Evolutionary conservation across 2,888 invertebrate genomes (phyloP), one percentile per base, ranked within the genome.

Genomic region (Erebia epiphron): DNA sequence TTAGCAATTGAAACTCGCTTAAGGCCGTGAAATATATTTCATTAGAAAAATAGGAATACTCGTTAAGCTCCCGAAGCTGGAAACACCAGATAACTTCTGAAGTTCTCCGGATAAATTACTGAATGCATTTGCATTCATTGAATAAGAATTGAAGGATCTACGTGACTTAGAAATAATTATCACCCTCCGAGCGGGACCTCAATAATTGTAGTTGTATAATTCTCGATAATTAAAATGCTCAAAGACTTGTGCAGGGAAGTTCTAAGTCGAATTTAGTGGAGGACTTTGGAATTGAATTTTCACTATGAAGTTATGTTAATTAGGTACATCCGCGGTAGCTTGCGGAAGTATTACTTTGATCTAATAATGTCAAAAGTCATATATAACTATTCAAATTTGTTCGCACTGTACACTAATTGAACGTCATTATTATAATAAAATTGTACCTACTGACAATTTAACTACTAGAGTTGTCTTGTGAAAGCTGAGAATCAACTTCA

Each of bases 161-260:
- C 69, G 75, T 73, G 75, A 73, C 73, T 71, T 69, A 71, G 70
- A 73, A 70, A 72, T 73, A 68, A 75, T 75, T 73, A 73, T 71
- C 70, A 56, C 71, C n/a, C 11, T 46, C 13, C 50, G 66, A 56
- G 58, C 35, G 57, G 26, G 60, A 60, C 52, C 21, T 56, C 65
- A 54, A 9, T 56, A 54, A 9, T 56, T 56, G 65, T 41, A 54
- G 10, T 11, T n/a, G 43, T 56, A 57, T 62, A 62, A 62, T 61
- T 61, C 66, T 21, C 16, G n/a, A 4, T 57, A 57, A 70, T 70
- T 71, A 63, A 71, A 66, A 70, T 66, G 41, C 49, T 41, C 54
- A 54, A 71, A 26, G 5, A 1, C 67, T 52, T 56, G 10, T 35
- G 56, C 16, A 54, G 26, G 61, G 57, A 67, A 35, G 50, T 54